Evolutionary conservation across 2,113 vertebrate species (phyloP).

Genomic region (Gobius niger): DNA sequence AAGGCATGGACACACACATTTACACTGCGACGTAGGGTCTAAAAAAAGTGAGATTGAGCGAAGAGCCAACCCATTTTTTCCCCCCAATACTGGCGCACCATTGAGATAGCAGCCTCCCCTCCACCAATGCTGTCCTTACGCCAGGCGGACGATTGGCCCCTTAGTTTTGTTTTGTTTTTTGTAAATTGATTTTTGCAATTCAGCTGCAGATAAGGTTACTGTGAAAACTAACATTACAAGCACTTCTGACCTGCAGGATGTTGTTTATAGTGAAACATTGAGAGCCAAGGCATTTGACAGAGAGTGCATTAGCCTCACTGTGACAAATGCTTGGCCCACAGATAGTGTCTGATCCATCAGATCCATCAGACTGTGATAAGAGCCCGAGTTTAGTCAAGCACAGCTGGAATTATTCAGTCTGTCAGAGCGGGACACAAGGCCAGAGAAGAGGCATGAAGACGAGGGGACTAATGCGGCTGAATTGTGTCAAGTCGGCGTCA

Average conservation of each 20-base stretch:
- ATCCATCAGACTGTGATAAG: conserved; percentile 48
- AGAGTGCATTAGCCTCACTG: conserved; percentile 43
- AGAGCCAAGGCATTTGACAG: conserved; percentile 22
- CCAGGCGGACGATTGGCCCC: too few relatives aligned
- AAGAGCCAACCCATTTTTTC: too few relatives aligned
- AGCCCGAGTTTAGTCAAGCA: conserved; percentile 60
- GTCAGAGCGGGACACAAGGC: conserved; percentile 60
- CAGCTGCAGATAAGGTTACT: background rate
- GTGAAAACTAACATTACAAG: background rate
- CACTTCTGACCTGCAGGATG: background rate
- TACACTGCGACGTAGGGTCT: too few relatives aligned
- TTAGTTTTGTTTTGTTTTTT: background rate
- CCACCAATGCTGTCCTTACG: too few relatives aligned
- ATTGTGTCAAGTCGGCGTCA: conserved; percentile 38
- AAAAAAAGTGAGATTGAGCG: too few relatives aligned
- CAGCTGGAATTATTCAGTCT: conserved; percentile 66
- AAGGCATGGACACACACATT: background rate
- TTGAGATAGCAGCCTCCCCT: too few relatives aligned
- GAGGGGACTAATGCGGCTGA: conserved; percentile 21
- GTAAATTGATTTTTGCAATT: background rate
- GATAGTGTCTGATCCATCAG: conserved; percentile 61
- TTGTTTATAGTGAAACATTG: background rate
- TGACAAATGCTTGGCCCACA: conserved; percentile 56
- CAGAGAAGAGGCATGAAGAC: conserved; percentile 53
- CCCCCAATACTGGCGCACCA: too few relatives aligned